Conservation (phyloP, 2,113 vertebrate species). For the Pachyramphus minor region DNA sequence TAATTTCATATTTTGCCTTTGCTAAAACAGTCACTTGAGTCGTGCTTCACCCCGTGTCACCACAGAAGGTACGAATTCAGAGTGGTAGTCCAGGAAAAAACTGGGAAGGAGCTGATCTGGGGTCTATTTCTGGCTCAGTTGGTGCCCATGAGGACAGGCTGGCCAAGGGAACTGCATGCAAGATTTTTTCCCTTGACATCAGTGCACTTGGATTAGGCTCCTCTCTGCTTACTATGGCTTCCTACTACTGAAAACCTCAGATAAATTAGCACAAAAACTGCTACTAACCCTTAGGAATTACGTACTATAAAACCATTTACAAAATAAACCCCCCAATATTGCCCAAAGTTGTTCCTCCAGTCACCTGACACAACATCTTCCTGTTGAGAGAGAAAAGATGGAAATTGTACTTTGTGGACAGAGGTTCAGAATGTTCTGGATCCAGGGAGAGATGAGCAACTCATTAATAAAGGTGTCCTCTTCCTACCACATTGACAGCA, state of each 20-base stretch:
- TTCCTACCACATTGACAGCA: not conserved
- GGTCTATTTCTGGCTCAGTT: not conserved
- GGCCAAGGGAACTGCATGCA: not conserved
- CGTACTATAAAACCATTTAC: not conserved
- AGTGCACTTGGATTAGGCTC: not conserved
- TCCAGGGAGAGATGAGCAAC: fast-evolving
- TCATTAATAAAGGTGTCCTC: not conserved
- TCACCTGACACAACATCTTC: not conserved
- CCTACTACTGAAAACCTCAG: not conserved
- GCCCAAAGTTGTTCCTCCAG: not conserved
- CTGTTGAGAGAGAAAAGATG: not conserved
- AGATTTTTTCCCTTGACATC: not conserved
- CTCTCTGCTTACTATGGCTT: not conserved
- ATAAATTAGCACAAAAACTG: not conserved
- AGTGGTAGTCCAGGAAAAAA: not conserved
- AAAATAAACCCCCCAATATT: not conserved
- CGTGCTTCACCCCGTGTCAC: not conserved
- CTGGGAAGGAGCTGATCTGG: not conserved
- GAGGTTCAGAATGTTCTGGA: not conserved
- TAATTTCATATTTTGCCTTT: not conserved
- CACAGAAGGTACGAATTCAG: not conserved
- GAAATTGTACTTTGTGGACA: not conserved
- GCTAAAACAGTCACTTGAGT: not conserved
- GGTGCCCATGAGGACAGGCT: not conserved
- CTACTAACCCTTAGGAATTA: not conserved